phyloP scores from a whole-genome alignment of 1,140 invertebrate genomes.

The Zaprionus ornatus region DNA sequence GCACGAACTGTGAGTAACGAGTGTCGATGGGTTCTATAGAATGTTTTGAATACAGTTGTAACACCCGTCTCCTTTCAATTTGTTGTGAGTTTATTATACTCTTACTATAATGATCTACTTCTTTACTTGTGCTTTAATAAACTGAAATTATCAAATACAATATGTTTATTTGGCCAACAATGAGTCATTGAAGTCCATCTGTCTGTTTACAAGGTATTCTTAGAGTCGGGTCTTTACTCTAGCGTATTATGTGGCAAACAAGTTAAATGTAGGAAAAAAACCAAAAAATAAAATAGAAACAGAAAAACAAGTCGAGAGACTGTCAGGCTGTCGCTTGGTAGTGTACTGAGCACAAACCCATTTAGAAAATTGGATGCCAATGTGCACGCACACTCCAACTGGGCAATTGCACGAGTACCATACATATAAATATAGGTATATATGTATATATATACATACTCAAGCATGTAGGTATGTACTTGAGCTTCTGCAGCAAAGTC shows the following conservation, averaged over 20 bases:
- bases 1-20: too few relatives aligned
- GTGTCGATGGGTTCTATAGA: neutral
- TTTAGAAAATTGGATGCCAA: slow-evolving; percentile 68
- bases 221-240: slow-evolving; percentile 3
- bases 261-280: slow-evolving; percentile 40
- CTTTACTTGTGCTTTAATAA: neutral
- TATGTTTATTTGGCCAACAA: neutral
- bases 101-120: neutral
- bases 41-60: neutral
- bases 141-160: neutral
- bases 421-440: slow-evolving; percentile 11
- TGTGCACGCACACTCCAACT: slow-evolving; percentile 35
- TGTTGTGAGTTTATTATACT: neutral
- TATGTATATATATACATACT: neutral
- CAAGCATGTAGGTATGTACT: slow-evolving; percentile 12
- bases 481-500: slow-evolving; percentile 32
- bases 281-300: neutral
- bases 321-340: slow-evolving; percentile 7
- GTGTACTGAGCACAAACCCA: slow-evolving; percentile 35
- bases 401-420: slow-evolving; percentile 1
- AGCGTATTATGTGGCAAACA: slow-evolving; percentile 35
- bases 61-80: neutral
- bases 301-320: neutral
- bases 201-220: slow-evolving; percentile 19
- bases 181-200: neutral